phyloP scores from a whole-genome alignment of 2,888 invertebrate genomes.

The Alloscopus bannaensis region DNA sequence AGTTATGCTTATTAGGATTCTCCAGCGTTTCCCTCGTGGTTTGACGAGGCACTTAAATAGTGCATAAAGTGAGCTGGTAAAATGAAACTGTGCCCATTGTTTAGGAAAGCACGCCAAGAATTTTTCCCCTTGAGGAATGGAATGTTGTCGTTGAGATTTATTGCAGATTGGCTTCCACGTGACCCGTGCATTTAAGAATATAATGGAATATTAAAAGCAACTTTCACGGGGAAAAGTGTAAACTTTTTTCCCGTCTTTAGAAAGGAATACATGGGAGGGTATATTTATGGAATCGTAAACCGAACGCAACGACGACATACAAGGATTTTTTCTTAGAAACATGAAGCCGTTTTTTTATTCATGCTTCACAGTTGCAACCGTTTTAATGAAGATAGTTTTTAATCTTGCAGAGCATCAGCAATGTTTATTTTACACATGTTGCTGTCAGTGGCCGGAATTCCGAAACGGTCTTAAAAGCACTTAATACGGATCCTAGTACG shows the following conservation, averaged over 20 bases:
- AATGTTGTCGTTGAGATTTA: conserved; percentile 41
- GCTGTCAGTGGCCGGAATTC: conserved; percentile 57
- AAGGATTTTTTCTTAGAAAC: not conserved
- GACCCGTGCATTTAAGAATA: not conserved
- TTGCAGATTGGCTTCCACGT: conserved; percentile 19
- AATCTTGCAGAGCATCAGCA: conserved; percentile 25
- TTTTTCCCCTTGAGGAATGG: conserved; percentile 38
- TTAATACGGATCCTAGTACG: not conserved
- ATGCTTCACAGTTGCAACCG: not conserved
- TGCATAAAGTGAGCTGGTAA: too few species aligned
- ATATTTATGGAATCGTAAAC: too few species aligned
- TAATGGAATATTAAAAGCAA: not conserved
- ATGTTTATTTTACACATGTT: conserved; percentile 60
- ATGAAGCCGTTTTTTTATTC: too few species aligned
- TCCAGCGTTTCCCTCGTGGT: not conserved
- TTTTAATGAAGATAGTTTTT: conserved; percentile 24
- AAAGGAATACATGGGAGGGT: too few species aligned
- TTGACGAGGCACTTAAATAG: not conserved
- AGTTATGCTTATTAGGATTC: not conserved
- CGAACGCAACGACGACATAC: too few species aligned
- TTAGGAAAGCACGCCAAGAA: conserved; percentile 24
- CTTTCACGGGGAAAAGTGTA: not conserved
- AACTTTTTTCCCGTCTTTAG: not conserved
- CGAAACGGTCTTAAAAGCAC: conserved; percentile 35
- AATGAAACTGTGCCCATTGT: not conserved